A percentile compares a stretch with the other conserved stretches of the same genome.
phyloP scores from a whole-genome alignment of 2,888 invertebrate genomes.

The Dolichopus griseipennis region DNA sequence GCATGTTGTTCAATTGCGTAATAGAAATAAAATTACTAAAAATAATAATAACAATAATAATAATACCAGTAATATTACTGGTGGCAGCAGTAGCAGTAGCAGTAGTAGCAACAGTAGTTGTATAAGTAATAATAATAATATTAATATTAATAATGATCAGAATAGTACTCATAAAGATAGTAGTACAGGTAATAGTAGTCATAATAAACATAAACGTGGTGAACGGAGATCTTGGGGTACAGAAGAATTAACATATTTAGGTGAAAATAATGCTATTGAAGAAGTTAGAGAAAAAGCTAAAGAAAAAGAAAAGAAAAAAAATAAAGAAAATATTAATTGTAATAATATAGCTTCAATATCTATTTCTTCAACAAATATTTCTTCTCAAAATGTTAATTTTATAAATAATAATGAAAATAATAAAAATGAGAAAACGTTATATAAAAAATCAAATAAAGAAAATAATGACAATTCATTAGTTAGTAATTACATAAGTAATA shows the following conservation, averaged over 20 bases:
- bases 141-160: conserved; percentile 21
- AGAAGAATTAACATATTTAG: conserved; percentile 49
- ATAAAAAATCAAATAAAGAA: not conserved
- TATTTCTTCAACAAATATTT: not conserved
- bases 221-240: conserved; percentile 61
- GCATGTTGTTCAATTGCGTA: conserved; percentile 33
- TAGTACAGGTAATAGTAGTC: conserved; percentile 14
- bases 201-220: conserved; percentile 25
- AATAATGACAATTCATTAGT: not conserved
- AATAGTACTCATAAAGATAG: not conserved
- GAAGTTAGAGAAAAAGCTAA: conserved; percentile 25
- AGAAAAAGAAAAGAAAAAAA: conserved; percentile 27
- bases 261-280: conserved; percentile 29
- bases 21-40: conserved; percentile 23
- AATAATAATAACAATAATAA: conserved; percentile 20
- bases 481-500: not conserved
- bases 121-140: conserved; percentile 33
- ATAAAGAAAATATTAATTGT: conserved; percentile 22
- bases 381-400: not conserved
- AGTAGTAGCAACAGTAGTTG: conserved; percentile 32
- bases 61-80: conserved; percentile 15
- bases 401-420: conserved; percentile 6
- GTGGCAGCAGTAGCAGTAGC: conserved; percentile 15
- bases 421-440: not conserved
- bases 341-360: conserved; percentile 16